Percentiles rank a stretch among this genome's conserved stretches.
phyloP scores from a whole-genome alignment of 2,113 vertebrate genomes.

The Hydropotes inermis region DNA sequence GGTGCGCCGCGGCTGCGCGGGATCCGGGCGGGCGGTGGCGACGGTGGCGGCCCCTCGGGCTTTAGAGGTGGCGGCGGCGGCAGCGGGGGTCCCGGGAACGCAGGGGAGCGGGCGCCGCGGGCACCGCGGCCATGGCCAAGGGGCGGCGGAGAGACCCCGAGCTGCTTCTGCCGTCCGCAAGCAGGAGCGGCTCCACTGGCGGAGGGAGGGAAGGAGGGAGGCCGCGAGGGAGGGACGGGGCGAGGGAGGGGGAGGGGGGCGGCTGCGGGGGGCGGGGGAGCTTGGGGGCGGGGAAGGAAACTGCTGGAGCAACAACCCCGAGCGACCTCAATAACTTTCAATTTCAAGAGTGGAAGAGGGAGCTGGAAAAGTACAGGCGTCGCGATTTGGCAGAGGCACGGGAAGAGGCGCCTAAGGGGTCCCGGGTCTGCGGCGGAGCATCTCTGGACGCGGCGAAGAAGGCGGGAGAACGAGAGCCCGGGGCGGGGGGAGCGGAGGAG shows the following conservation, averaged over 20 bases:
- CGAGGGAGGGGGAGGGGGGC: constrained; percentile 14
- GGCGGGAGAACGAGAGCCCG: neutral
- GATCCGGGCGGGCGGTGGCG: neutral
- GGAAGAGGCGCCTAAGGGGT: constrained; percentile 74
- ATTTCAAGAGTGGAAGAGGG: constrained; percentile 73
- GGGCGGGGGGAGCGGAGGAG: neutral
- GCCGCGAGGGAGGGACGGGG: neutral
- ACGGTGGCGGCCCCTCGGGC: constrained; percentile 12
- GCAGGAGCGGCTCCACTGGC: constrained; percentile 59
- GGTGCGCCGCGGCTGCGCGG: constrained; percentile 19
- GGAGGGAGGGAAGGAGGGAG: constrained; percentile 46
- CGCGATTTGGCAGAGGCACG: constrained; percentile 60
- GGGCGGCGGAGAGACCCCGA: constrained; percentile 64
- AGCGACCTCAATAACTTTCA: constrained; percentile 78
- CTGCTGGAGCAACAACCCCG: constrained; percentile 76
- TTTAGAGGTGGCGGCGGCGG: constrained; percentile 44
- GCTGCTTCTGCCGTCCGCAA: constrained; percentile 59
- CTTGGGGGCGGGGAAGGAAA: constrained; percentile 76
- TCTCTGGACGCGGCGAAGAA: constrained; percentile 38
- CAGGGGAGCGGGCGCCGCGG: constrained; percentile 37
- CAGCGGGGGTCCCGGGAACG: constrained; percentile 25
- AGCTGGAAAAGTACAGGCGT: constrained; percentile 78
- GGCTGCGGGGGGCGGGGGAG: constrained; percentile 62
- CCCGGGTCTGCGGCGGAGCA: constrained; percentile 58
- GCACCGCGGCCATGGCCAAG: constrained; percentile 70